Conservation (phyloP, 2,113 vertebrate genomes). For the Coreoperca whiteheadi region DNA sequence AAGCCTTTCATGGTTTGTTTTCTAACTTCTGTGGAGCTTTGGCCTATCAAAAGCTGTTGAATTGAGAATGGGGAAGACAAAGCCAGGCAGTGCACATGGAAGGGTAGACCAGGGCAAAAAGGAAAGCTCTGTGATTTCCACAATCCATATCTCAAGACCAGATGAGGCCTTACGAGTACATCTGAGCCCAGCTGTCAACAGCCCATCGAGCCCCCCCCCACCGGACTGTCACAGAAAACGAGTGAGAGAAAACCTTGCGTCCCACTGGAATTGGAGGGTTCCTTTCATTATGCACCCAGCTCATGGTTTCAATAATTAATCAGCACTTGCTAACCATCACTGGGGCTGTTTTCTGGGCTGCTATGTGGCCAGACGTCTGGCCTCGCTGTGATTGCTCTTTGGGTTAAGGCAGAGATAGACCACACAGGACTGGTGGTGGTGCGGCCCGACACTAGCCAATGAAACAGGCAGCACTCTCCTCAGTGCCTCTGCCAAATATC, state of each 20-base stretch:
- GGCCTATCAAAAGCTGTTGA: slow-evolving; percentile 51
- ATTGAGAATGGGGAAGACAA: slow-evolving; percentile 43
- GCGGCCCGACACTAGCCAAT: slow-evolving; percentile 59
- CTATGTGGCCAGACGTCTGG: slow-evolving; percentile 72
- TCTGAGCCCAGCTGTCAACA: slow-evolving; percentile 63
- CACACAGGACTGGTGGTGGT: slow-evolving; percentile 79
- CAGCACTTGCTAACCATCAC: slow-evolving; percentile 53
- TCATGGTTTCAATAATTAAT: slow-evolving; percentile 74
- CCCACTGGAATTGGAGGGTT: slow-evolving; percentile 28
- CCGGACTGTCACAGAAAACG: slow-evolving; percentile 56
- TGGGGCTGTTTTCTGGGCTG: slow-evolving; percentile 55
- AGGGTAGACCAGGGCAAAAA: slow-evolving; percentile 34
- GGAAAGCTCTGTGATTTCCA: slow-evolving; percentile 52
- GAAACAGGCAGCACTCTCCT: slow-evolving; percentile 67
- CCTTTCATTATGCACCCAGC: slow-evolving; percentile 69
- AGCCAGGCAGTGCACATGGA: slow-evolving; percentile 50
- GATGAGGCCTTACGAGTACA: slow-evolving; percentile 57
- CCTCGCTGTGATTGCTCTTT: slow-evolving; percentile 63
- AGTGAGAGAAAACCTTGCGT: slow-evolving; percentile 43
- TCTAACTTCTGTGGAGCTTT: slow-evolving; percentile 54
- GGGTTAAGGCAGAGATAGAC: slow-evolving; percentile 71
- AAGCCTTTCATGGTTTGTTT: slow-evolving; percentile 53
- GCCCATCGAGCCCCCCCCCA: slow-evolving; percentile 6
- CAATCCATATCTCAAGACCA: slow-evolving; percentile 55
- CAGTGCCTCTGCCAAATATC: slow-evolving; percentile 73